Conservation (phyloP, 2,888 invertebrate genomes). For the Melieria crassipennis region DNA sequence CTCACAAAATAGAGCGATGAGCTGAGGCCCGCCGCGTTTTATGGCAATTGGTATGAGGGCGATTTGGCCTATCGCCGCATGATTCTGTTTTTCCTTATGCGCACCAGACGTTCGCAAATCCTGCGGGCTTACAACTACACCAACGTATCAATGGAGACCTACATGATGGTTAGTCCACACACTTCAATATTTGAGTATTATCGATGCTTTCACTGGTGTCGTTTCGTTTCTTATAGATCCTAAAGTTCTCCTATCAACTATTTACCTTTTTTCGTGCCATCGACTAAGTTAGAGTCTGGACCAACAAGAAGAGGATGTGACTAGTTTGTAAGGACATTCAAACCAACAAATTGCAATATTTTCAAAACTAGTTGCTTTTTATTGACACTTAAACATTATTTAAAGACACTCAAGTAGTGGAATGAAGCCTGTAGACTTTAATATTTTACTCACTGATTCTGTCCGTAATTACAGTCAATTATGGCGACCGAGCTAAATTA, state of each 20-base stretch:
- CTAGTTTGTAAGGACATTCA: too few relatives aligned
- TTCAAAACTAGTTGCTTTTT: too few relatives aligned
- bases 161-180: slow-evolving; percentile 48
- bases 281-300: neutral
- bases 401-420: too few relatives aligned
- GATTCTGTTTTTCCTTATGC: slow-evolving; percentile 55
- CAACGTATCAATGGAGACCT: slow-evolving; percentile 56
- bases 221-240: slow-evolving; percentile 44
- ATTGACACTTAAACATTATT: too few relatives aligned
- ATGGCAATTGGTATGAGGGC: slow-evolving; percentile 61
- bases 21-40: slow-evolving; percentile 52
- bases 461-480: too few relatives aligned
- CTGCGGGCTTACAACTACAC: slow-evolving; percentile 52
- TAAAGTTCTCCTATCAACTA: slow-evolving; percentile 54
- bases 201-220: neutral
- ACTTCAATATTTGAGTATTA: neutral
- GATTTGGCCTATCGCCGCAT: slow-evolving; percentile 51
- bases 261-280: slow-evolving; percentile 53
- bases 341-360: too few relatives aligned
- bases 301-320: too few relatives aligned
- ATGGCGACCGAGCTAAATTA: too few relatives aligned
- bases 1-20: slow-evolving; percentile 46
- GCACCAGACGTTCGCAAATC: slow-evolving; percentile 45
- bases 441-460: too few relatives aligned
- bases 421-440: too few relatives aligned